Conservation (phyloP, 2,888 invertebrate species). For the Hirtodrosophila duncani region DNA sequence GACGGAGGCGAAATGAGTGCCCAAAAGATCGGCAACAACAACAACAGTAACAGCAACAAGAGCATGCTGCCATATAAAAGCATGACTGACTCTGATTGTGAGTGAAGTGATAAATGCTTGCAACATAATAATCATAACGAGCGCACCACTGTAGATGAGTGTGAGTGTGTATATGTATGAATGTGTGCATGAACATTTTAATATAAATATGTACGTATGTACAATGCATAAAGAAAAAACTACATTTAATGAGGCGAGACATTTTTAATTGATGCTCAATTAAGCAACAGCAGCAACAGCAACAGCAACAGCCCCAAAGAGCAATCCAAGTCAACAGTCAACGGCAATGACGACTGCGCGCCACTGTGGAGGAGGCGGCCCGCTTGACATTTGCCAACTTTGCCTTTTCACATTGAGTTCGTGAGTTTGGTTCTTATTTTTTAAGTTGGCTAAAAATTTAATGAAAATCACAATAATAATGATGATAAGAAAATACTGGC, state of each 20-base stretch:
- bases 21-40: too few relatives aligned
- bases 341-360: conserved; percentile 9
- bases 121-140: conserved; percentile 4
- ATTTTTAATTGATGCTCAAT: conserved; percentile 70
- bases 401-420: conserved; percentile 9
- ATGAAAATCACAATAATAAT: conserved; percentile 7
- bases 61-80: neutral
- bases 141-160: too few relatives aligned
- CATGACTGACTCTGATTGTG: conserved; percentile 15
- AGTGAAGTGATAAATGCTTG: conserved; percentile 19
- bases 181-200: too few relatives aligned
- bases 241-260: conserved; percentile 63
- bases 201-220: neutral
- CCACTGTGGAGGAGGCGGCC: too few relatives aligned
- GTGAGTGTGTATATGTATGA: too few relatives aligned
- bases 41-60: too few relatives aligned
- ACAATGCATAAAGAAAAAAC: conserved; percentile 6
- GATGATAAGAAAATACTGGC: conserved; percentile 2
- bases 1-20: too few relatives aligned
- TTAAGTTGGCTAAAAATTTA: conserved; percentile 5
- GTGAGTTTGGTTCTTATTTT: too few relatives aligned
- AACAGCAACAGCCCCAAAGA: conserved; percentile 1
- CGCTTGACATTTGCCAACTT: conserved; percentile 3
- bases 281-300: conserved; percentile 37
- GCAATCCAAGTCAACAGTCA: conserved; percentile 3